Base-by-base conservation (phyloP, 2,113 vertebrate genomes). In the Trinectes maculatus region DNA sequence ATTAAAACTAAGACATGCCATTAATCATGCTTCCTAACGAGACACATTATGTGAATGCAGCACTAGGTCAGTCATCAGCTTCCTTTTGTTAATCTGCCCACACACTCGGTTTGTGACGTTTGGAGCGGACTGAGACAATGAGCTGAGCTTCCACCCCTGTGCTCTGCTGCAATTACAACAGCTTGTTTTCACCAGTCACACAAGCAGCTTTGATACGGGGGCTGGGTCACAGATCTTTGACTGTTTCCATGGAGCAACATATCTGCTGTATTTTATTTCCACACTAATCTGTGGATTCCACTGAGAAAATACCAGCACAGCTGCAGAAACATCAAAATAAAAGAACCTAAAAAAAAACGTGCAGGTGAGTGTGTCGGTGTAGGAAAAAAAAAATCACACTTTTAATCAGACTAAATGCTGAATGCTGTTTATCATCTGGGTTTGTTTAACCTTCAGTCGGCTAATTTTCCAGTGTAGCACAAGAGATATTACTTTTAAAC, bases 101-200 rank as follows among this genome's bases (percentile, higher is more conserved):
- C 79, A 68, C 72, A 66, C 34, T 79, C 53, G 59, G 18, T 53
- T 76, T 37, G 22, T 75, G 67, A 71, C 71, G 74, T 71, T 81
- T 43, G 47, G 36, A 67, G 42, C 57, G 62, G 52, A 81, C 54
- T 44, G 53, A 73, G 71, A 78, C 74, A 79, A 73, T 70, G 37
- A 71, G 71, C 40, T 10, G 9, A 43, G 69, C 55, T 51, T 26
- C 12, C 26, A 19, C 37, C 0, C 22, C 42, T 58, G 47, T 25
- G 69, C 62, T 57, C 43, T 0, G 2, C 11, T 53, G 40, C 58
- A 80, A 61, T 74, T 55, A 71, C 49, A 80, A 75, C 51, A 66
- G 9, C 69, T 67, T 70, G 68, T 42, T 57, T 74, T 62, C 60
- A 21, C 3, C 48, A 55, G 62, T 60, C 70, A 56, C 49, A 57